Conservation (phyloP, 1,140 invertebrate genomes). For the Calephelis virginiensis region DNA sequence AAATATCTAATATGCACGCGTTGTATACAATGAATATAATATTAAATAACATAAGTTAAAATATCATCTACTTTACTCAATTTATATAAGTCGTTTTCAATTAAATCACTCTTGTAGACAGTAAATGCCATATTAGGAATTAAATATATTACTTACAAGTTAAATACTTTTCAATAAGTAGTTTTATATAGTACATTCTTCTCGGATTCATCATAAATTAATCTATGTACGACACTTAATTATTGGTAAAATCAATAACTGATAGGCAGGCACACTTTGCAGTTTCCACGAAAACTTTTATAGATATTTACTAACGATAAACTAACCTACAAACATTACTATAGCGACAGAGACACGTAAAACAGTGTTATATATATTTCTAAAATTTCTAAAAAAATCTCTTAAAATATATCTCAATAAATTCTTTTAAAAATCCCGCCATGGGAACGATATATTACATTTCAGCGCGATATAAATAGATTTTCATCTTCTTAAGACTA, state of each 20-base stretch:
- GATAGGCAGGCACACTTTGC: slow-evolving; percentile 58
- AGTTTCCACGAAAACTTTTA: slow-evolving; percentile 44
- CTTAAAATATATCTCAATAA: slow-evolving; percentile 77
- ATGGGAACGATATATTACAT: slow-evolving; percentile 55
- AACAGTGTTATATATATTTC: slow-evolving; percentile 66
- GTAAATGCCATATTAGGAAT: slow-evolving; percentile 77
- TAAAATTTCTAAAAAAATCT: slow-evolving; percentile 75
- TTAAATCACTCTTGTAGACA: slow-evolving; percentile 70
- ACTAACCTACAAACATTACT: slow-evolving; percentile 56
- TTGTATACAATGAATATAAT: slow-evolving; percentile 15
- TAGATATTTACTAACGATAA: slow-evolving; percentile 38
- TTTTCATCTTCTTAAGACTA: slow-evolving; percentile 58
- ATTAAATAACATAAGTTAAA: slow-evolving; percentile 48
- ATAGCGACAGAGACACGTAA: slow-evolving; percentile 70
- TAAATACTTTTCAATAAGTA: slow-evolving; percentile 61
- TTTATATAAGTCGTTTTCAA: slow-evolving; percentile 65
- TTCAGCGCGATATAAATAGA: slow-evolving; percentile 70
- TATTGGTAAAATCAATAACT: slow-evolving; percentile 54
- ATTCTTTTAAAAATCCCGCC: slow-evolving; percentile 56
- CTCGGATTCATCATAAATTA: slow-evolving; percentile 30
- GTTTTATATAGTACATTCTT: slow-evolving; percentile 36
- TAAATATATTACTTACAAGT: slow-evolving; percentile 60
- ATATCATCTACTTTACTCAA: slow-evolving; percentile 62
- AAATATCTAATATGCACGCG: slow-evolving; percentile 13
- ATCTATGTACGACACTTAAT: slow-evolving; percentile 41